These are phyloP conservation scores for Chrysogorgia sp. DNA, from an alignment of 92 coral and sea anemone species.

Conservation along the genomic window DNA sequence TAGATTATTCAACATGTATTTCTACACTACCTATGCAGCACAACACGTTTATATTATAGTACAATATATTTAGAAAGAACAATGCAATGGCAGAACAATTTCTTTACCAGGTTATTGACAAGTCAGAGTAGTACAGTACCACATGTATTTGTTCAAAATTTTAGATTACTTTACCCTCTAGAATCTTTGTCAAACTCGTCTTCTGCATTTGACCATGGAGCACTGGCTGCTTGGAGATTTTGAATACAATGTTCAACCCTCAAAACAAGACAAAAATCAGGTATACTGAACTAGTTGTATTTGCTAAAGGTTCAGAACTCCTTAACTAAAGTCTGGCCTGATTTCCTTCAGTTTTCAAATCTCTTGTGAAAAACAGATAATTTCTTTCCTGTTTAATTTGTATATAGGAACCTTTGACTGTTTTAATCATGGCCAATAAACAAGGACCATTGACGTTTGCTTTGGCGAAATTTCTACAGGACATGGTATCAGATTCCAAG, in stretches of 20 bases:
- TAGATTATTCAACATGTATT: no score
- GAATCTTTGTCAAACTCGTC: constrained; percentile 86
- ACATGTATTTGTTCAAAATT: not conserved
- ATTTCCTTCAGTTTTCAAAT: not conserved
- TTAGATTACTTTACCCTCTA: not conserved
- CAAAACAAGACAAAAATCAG: not conserved
- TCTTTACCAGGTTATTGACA: no score
- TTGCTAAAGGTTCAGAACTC: not conserved
- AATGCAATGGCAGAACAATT: no score
- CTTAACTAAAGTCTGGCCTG: not conserved
- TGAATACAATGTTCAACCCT: constrained; percentile 27
- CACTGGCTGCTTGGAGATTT: constrained; percentile 64
- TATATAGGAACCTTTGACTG: constrained; percentile 57
- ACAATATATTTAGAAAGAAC: no score
- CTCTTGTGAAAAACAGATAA: no score
- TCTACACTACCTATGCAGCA: no score
- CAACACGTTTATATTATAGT: no score
- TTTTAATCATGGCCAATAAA: constrained; percentile 57
- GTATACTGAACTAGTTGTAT: constrained; percentile 13
- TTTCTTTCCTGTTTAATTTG: not conserved
- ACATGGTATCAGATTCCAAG: constrained; percentile 61
- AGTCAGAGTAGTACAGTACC: no score
- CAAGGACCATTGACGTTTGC: constrained; percentile 86
- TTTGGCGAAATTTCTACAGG: constrained; percentile 72
- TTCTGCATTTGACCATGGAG: constrained; percentile 75